Percentiles rank a stretch among this genome's conserved stretches.
These are phyloP conservation scores for Mallotus villosus DNA, from an alignment of 2,797 vertebrate species.

Conservation along the genomic window DNA sequence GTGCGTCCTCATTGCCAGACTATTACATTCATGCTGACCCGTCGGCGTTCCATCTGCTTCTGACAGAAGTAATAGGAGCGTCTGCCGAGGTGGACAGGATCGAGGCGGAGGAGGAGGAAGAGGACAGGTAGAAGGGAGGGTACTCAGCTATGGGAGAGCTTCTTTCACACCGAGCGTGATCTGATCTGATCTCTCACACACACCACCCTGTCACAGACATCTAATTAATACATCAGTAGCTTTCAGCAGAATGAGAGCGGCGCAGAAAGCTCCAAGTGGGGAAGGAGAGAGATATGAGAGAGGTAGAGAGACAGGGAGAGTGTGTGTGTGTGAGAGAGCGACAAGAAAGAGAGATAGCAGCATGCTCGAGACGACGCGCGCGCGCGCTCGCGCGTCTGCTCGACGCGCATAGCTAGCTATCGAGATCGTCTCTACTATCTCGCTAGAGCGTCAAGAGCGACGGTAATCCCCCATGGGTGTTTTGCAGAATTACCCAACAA, in stretches of 20 bases:
- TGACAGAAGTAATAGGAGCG: background rate
- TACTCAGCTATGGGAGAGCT: conserved; percentile 17
- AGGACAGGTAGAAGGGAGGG: conserved; percentile 4
- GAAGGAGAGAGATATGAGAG: conserved; percentile 6
- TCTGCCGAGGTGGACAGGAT: background rate
- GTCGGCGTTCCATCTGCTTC: conserved; percentile 23
- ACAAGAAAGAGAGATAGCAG: background rate
- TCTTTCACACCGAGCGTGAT: conserved; percentile 56
- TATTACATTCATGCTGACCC: conserved; percentile 38
- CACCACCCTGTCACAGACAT: conserved; percentile 56
- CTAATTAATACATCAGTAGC: conserved; percentile 72
- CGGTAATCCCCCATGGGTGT: conserved; percentile 18
- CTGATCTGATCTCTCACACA: conserved; percentile 58
- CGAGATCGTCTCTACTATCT: too few species aligned
- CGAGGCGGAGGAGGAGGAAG: background rate
- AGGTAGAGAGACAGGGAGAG: background rate
- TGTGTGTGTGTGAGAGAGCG: background rate
- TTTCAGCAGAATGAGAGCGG: conserved; percentile 43
- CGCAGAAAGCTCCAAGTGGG: conserved; percentile 28
- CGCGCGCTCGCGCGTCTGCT: too few species aligned
- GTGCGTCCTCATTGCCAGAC: conserved; percentile 26
- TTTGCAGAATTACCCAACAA: conserved; percentile 49
- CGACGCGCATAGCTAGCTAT: too few species aligned
- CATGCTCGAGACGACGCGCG: too few species aligned
- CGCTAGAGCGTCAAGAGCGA: too few species aligned